Conservation (phyloP, 2,888 invertebrate species). For the Sialis fuliginosa region DNA sequence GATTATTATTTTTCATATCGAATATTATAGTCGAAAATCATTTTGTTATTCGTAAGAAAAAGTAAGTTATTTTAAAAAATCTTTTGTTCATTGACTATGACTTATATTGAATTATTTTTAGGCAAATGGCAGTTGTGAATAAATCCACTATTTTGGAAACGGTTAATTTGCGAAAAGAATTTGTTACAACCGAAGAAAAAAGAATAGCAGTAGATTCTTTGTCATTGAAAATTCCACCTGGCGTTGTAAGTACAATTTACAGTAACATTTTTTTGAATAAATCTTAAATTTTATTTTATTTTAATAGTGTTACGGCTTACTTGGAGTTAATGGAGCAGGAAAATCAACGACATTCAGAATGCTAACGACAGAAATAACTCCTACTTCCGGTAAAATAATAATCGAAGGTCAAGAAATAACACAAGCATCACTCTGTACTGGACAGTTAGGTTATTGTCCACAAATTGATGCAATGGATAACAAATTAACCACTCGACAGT, state of each 20-base stretch:
- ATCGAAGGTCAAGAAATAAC: slow-evolving; percentile 22
- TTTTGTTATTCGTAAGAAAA: slow-evolving; percentile 20
- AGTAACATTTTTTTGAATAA: neutral
- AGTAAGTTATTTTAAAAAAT: slow-evolving; percentile 1
- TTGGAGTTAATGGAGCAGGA: slow-evolving; percentile 79
- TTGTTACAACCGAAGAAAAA: slow-evolving; percentile 21
- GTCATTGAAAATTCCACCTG: slow-evolving; percentile 30
- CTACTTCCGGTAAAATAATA: slow-evolving; percentile 33
- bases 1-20: slow-evolving; percentile 35
- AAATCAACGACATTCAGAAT: slow-evolving; percentile 77
- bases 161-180: slow-evolving; percentile 29
- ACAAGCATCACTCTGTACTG: slow-evolving; percentile 18
- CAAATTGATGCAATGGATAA: slow-evolving; percentile 76
- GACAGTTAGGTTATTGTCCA: slow-evolving; percentile 65
- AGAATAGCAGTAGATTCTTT: slow-evolving; percentile 27
- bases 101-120: slow-evolving; percentile 1
- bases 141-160: slow-evolving; percentile 6
- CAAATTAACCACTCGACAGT: slow-evolving; percentile 60
- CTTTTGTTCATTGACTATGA: neutral
- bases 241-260: slow-evolving; percentile 21
- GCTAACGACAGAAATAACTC: slow-evolving; percentile 39
- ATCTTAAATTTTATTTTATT: neutral
- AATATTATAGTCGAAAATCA: slow-evolving; percentile 35
- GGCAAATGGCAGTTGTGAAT: slow-evolving; percentile 3
- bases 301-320: slow-evolving; percentile 59